Conservation (phyloP, 2,888 invertebrate genomes). For the Philopedon plagiatum region DNA sequence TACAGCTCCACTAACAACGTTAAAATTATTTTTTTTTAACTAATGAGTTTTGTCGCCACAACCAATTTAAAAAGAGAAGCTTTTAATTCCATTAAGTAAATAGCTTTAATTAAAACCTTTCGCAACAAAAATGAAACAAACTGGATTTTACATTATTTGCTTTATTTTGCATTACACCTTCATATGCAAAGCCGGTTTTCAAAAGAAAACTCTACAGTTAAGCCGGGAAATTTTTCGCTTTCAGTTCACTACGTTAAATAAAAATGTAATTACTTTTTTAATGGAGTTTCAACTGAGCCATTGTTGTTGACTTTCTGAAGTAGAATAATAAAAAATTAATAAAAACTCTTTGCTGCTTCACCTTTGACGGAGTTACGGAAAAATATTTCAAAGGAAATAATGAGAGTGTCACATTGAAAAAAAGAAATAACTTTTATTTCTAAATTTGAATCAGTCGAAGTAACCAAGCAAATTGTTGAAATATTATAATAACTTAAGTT, state of each 20-base stretch:
- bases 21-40: no score
- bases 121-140: background rate
- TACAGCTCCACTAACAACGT: no score
- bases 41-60: no score
- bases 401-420: no score
- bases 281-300: background rate
- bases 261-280: conserved; percentile 11
- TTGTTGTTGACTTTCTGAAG: conserved; percentile 7
- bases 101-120: background rate
- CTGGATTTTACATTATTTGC: background rate
- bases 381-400: background rate
- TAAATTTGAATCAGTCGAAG: no score
- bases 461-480: no score
- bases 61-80: no score
- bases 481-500: no score
- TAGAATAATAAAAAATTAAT: conserved; percentile 3
- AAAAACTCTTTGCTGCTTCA: background rate
- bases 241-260: background rate
- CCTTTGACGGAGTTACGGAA: background rate
- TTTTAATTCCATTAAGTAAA: conserved; percentile 7
- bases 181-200: background rate
- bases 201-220: background rate
- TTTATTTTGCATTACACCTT: background rate
- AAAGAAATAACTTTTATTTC: no score
- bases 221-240: background rate